These are phyloP conservation scores for Erebia epiphron DNA, from an alignment of 2,888 invertebrate genomes.

Conservation along the genomic window DNA sequence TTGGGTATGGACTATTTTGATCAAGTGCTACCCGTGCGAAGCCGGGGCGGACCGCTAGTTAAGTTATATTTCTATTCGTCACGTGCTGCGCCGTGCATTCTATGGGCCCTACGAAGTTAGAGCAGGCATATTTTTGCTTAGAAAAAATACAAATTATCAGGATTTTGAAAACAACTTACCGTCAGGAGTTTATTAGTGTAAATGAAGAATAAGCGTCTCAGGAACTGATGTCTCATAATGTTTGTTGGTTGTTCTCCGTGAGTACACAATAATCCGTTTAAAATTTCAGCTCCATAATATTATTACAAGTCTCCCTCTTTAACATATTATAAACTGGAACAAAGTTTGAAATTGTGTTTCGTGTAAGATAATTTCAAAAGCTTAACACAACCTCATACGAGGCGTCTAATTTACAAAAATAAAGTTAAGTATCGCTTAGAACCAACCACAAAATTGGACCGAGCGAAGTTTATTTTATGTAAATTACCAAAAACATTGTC, in stretches of 20 bases:
- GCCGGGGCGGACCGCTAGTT: too few species aligned
- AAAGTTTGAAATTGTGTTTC: slow-evolving; percentile 18
- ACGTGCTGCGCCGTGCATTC: too few species aligned
- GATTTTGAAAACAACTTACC: too few species aligned
- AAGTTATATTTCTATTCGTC: too few species aligned
- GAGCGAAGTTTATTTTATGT: slow-evolving; percentile 7
- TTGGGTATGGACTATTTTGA: too few species aligned
- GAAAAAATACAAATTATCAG: too few species aligned
- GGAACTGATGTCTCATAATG: neutral
- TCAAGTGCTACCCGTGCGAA: too few species aligned
- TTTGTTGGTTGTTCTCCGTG: too few species aligned
- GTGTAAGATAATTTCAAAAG: slow-evolving; percentile 16
- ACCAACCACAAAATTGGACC: neutral
- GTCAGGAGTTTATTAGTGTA: too few species aligned
- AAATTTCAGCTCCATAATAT: slow-evolving; percentile 5
- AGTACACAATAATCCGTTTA: neutral
- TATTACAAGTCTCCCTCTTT: slow-evolving; percentile 1
- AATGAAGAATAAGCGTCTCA: neutral
- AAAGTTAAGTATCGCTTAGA: slow-evolving; percentile 6
- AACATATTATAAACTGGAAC: slow-evolving; percentile 20
- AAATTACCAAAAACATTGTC: neutral
- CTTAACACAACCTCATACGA: slow-evolving; percentile 2
- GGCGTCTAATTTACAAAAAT: slow-evolving; percentile 15
- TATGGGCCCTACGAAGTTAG: too few species aligned
- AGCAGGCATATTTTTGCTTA: too few species aligned